These are phyloP conservation scores for Astatotilapia flaviijosephi DNA, from an alignment of 2,113 vertebrate genomes.

Conservation along the genomic window DNA sequence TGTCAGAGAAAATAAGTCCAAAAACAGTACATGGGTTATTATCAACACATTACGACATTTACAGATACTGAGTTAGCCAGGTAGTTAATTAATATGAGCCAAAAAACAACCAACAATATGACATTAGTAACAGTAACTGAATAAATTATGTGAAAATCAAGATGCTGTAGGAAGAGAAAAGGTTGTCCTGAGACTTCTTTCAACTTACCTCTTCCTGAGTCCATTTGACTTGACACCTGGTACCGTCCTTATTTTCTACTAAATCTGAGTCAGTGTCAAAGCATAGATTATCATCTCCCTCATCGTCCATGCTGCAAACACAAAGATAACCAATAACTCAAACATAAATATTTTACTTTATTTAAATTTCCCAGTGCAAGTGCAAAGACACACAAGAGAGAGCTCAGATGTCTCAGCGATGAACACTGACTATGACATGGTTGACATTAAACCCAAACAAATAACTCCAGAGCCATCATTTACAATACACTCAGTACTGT, in stretches of 20 bases:
- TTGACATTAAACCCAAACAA: background rate
- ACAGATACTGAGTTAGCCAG: background rate
- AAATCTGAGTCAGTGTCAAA: slow-evolving; percentile 75
- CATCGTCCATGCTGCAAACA: slow-evolving; percentile 67
- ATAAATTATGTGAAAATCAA: background rate
- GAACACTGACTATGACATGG: background rate
- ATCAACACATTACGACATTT: background rate
- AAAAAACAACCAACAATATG: background rate
- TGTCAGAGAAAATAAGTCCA: background rate
- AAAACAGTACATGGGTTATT: background rate
- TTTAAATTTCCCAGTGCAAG: background rate
- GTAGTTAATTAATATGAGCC: background rate
- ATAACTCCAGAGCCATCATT: background rate
- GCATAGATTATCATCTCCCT: slow-evolving; percentile 62
- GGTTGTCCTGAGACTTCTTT: background rate
- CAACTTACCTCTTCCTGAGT: slow-evolving; percentile 80
- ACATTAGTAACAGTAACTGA: background rate
- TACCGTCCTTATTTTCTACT: slow-evolving; percentile 68
- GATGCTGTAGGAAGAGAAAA: background rate
- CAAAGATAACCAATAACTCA: background rate
- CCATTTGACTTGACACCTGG: slow-evolving; percentile 79
- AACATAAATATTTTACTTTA: background rate
- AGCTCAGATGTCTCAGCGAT: background rate
- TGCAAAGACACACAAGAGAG: background rate
- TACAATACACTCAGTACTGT: background rate